Evolutionary conservation across 92 coral and sea anemone species (phyloP).

Genomic region (Muricea muricata): DNA sequence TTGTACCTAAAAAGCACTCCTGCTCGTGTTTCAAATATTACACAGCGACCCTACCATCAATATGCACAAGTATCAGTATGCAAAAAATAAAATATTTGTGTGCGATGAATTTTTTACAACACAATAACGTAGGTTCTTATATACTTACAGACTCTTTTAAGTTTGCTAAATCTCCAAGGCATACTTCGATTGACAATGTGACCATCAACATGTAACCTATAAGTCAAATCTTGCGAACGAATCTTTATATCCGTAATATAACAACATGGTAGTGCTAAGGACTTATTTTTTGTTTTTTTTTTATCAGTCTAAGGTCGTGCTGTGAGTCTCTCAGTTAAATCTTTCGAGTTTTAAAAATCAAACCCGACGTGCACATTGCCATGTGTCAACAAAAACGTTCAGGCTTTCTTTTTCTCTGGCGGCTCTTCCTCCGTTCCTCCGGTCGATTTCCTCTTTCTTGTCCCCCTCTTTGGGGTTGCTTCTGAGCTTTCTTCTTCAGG

Average conservation of each 20-base stretch:
- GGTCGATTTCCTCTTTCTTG: slow-evolving; percentile 36
- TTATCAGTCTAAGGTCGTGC: too few species aligned
- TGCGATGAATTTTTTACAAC: too few species aligned
- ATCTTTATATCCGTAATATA: background rate
- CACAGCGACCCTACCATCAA: background rate
- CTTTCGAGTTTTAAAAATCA: background rate
- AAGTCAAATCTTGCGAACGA: background rate
- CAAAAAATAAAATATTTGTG: too few species aligned
- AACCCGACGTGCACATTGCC: background rate
- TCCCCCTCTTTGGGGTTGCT: slow-evolving; percentile 7
- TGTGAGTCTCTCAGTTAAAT: background rate
- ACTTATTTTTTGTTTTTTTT: too few species aligned
- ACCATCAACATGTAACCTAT: background rate
- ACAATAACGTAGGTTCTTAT: too few species aligned
- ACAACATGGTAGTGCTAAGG: background rate
- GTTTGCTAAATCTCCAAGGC: too few species aligned
- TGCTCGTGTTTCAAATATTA: too few species aligned
- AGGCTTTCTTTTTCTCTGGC: slow-evolving; percentile 48
- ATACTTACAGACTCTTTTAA: too few species aligned
- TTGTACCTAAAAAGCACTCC: too few species aligned
- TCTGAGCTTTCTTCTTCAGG: background rate
- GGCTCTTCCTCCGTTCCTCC: slow-evolving; percentile 39
- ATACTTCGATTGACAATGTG: too few species aligned
- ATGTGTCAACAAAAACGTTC: background rate
- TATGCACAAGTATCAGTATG: too few species aligned